Evolutionary conservation across 2,888 invertebrate species (phyloP).

Genomic region (Drosophila pseudotalamancana): DNA sequence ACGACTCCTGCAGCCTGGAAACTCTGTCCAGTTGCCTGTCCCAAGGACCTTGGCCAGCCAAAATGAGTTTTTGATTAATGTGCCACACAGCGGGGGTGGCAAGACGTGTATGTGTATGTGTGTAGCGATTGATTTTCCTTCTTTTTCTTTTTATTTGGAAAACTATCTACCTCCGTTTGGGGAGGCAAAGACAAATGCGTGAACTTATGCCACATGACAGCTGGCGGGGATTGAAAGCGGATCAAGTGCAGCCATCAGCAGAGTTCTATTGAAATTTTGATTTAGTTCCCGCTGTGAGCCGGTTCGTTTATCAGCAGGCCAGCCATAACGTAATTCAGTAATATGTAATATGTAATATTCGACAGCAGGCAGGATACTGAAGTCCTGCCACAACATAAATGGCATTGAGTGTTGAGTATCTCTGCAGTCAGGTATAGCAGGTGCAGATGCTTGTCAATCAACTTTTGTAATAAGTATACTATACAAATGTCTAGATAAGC

Average conservation of each 20-base stretch:
- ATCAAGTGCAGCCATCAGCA: slow-evolving; percentile 50
- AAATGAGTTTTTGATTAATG: slow-evolving; percentile 80
- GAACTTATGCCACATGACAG: slow-evolving; percentile 41
- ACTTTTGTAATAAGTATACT: not conserved
- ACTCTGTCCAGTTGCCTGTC: slow-evolving; percentile 19
- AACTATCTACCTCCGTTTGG: slow-evolving; percentile 15
- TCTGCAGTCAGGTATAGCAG: too few relatives aligned
- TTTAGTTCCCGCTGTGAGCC: slow-evolving; percentile 27
- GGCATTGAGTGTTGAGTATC: too few relatives aligned
- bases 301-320: not conserved
- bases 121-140: slow-evolving; percentile 58
- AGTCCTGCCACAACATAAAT: not conserved
- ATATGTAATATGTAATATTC: too few relatives aligned
- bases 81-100: slow-evolving; percentile 19
- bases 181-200: slow-evolving; percentile 57
- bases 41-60: slow-evolving; percentile 17
- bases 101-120: slow-evolving; percentile 1
- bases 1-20: slow-evolving; percentile 24
- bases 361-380: not conserved
- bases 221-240: slow-evolving; percentile 17
- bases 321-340: not conserved
- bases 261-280: slow-evolving; percentile 31
- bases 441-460: not conserved
- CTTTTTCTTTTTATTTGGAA: slow-evolving; percentile 2
- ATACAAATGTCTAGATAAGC: not conserved